Conservation (phyloP, 1,140 invertebrate species). For the Telenomus remus region DNA sequence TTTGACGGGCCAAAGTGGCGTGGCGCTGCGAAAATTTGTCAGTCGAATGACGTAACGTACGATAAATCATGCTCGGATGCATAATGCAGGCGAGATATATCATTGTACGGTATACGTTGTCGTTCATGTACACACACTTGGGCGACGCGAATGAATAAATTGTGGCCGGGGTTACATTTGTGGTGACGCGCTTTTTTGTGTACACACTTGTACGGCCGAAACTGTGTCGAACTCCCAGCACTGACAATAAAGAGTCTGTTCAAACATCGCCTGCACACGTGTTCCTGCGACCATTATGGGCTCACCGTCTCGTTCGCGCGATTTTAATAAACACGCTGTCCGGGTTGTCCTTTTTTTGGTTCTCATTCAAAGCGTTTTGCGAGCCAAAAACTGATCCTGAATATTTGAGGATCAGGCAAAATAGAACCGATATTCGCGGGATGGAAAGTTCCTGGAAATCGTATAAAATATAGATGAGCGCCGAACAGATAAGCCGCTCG, state of each 20-base stretch:
- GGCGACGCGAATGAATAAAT: constrained; percentile 16
- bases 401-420: too few relatives aligned
- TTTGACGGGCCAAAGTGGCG: not conserved
- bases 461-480: too few relatives aligned
- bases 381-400: not conserved
- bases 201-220: not conserved
- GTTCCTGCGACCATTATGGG: constrained; percentile 9
- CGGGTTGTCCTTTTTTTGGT: not conserved
- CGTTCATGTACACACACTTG: not conserved
- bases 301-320: not conserved
- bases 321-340: not conserved
- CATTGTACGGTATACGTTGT: constrained; percentile 22
- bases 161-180: constrained; percentile 2
- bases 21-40: constrained; percentile 22
- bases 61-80: constrained; percentile 24
- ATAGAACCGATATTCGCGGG: too few relatives aligned
- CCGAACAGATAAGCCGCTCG: not conserved
- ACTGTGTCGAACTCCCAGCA: constrained; percentile 5
- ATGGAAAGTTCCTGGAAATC: too few relatives aligned
- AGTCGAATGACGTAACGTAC: constrained; percentile 24
- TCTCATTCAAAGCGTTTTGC: not conserved
- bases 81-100: constrained; percentile 32
- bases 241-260: constrained; percentile 4
- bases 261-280: constrained; percentile 2
- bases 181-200: constrained; percentile 3